Percentiles rank a stretch among this genome's conserved stretches.
phyloP scores from a whole-genome alignment of 2,888 invertebrate genomes.

The Acrobasis repandana region DNA sequence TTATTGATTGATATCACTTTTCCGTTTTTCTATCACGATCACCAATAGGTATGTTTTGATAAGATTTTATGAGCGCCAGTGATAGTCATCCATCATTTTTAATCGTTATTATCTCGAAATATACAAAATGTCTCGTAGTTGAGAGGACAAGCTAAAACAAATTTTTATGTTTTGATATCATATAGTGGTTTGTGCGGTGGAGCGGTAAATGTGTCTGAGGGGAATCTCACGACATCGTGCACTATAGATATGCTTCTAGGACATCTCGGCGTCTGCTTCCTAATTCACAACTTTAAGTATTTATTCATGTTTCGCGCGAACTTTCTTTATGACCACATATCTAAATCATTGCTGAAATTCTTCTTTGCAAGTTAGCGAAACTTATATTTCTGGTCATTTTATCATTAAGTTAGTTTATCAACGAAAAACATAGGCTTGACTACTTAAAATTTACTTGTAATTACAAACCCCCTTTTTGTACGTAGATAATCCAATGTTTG shows the following conservation, averaged over 20 bases:
- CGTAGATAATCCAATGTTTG: no score
- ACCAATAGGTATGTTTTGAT: slow-evolving; percentile 36
- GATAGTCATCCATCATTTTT: slow-evolving; percentile 59
- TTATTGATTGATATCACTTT: slow-evolving; percentile 67
- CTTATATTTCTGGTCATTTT: not conserved
- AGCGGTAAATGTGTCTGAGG: slow-evolving; percentile 54
- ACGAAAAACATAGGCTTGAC: no score
- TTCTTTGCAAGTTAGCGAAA: not conserved
- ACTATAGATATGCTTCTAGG: slow-evolving; percentile 14
- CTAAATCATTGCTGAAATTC: slow-evolving; percentile 8
- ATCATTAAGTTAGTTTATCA: not conserved
- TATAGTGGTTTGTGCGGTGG: slow-evolving; percentile 46
- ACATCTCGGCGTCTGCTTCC: slow-evolving; percentile 30
- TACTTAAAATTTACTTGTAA: no score
- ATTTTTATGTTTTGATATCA: slow-evolving; percentile 46
- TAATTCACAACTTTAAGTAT: slow-evolving; percentile 43
- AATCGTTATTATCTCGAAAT: slow-evolving; percentile 41
- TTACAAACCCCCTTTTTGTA: no score
- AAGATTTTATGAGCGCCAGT: slow-evolving; percentile 43
- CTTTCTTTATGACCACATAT: slow-evolving; percentile 8
- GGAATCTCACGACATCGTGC: slow-evolving; percentile 18
- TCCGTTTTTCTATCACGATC: slow-evolving; percentile 37
- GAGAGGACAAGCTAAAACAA: slow-evolving; percentile 36
- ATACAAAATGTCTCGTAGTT: slow-evolving; percentile 32
- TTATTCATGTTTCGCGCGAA: slow-evolving; percentile 30